phyloP scores from a whole-genome alignment of 2,113 vertebrate species.

The Vidua chalybeata region DNA sequence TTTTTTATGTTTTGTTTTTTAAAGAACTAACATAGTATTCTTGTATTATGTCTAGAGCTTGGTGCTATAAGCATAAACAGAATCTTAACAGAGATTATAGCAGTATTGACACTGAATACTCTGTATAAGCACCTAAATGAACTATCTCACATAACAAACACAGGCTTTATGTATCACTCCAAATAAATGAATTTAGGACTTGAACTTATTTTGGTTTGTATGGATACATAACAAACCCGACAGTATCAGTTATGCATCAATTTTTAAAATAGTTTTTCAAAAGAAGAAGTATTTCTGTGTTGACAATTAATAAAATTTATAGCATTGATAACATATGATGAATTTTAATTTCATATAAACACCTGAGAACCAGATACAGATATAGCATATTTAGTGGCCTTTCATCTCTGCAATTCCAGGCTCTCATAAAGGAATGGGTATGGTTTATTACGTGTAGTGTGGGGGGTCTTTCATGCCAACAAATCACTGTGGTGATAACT shows the following conservation, averaged over 20 bases:
- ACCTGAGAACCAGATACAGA: background rate
- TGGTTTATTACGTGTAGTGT: background rate
- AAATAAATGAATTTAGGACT: background rate
- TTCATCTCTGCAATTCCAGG: background rate
- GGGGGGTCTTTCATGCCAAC: background rate
- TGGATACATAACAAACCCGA: background rate
- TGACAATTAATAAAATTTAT: background rate
- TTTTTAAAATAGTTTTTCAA: background rate
- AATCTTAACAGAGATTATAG: background rate
- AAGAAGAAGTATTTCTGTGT: background rate
- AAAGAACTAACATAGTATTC: background rate
- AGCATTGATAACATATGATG: background rate
- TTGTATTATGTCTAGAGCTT: background rate
- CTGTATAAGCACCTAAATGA: background rate
- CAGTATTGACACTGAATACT: background rate
- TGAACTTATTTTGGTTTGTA: background rate
- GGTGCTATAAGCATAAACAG: background rate
- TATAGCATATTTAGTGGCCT: background rate
- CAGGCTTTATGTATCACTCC: background rate
- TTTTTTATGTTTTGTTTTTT: background rate
- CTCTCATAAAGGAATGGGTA: background rate
- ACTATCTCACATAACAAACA: background rate
- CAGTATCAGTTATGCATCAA: background rate
- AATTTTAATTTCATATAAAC: background rate
- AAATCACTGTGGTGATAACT: background rate